Evolutionary conservation across 2,888 invertebrate genomes (phyloP).

Genomic region (Prosapia bicincta): DNA sequence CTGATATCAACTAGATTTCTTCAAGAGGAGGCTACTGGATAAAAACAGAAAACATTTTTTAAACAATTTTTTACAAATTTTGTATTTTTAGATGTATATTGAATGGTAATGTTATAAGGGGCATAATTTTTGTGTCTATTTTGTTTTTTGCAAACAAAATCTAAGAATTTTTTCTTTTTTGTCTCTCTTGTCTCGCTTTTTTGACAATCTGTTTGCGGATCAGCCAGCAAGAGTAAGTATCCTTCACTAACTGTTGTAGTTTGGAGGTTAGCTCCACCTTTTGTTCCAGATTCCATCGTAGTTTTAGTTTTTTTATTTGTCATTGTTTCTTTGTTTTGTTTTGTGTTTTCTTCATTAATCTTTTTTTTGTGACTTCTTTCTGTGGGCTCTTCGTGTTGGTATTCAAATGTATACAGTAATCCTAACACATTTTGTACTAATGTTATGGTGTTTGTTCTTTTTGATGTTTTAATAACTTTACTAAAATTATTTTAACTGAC

Average conservation of each 20-base stretch:
- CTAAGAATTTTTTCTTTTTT: slow-evolving; percentile 37
- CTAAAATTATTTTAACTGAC: too few species aligned
- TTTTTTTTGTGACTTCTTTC: slow-evolving; percentile 10
- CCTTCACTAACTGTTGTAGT: slow-evolving; percentile 27
- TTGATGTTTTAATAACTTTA: not conserved
- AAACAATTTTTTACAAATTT: slow-evolving; percentile 31
- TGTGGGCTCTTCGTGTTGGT: slow-evolving; percentile 34
- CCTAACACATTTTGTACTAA: not conserved
- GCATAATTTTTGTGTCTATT: not conserved
- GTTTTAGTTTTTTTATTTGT: slow-evolving; percentile 17
- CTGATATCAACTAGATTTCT: not conserved
- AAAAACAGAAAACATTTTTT: slow-evolving; percentile 27
- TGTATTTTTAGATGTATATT: slow-evolving; percentile 26
- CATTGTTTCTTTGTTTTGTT: slow-evolving; percentile 22
- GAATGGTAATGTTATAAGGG: not conserved
- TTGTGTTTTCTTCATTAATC: slow-evolving; percentile 12
- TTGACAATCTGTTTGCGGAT: slow-evolving; percentile 31
- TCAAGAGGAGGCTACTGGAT: slow-evolving; percentile 3
- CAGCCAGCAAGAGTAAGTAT: slow-evolving; percentile 36
- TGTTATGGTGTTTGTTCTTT: not conserved
- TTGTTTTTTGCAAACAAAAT: slow-evolving; percentile 35
- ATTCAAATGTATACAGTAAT: slow-evolving; percentile 34
- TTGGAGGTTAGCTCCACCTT: slow-evolving; percentile 27
- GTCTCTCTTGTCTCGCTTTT: slow-evolving; percentile 32
- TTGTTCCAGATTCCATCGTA: slow-evolving; percentile 16